A percentile compares a stretch with the other conserved stretches of the same genome.
These are phyloP conservation scores for Pelagia noctiluca DNA, from an alignment of 30 jellyfish, hydroid and myxozoan species.

Conservation along the genomic window DNA sequence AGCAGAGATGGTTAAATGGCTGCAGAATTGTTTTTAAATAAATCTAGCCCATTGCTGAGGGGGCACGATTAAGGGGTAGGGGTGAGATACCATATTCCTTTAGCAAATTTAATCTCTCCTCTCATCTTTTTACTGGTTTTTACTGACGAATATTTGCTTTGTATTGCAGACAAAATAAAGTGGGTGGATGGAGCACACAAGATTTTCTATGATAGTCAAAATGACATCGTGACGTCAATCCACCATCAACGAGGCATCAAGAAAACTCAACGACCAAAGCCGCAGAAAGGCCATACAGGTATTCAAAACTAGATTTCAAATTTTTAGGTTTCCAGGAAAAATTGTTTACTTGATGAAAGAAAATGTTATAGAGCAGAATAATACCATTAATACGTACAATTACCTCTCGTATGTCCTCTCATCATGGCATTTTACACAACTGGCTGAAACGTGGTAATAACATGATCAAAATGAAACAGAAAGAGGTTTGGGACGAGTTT, in stretches of 20 bases:
- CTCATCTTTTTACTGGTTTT: not conserved
- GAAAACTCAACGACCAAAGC: constrained; percentile 32
- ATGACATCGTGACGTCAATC: constrained; percentile 48
- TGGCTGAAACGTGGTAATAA: too few species aligned
- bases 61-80: too few species aligned
- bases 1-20: too few species aligned
- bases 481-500: too few species aligned
- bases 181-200: constrained; percentile 47
- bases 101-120: not conserved
- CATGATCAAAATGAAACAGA: too few species aligned
- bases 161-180: constrained; percentile 5
- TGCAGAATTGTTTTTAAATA: not conserved
- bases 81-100: not conserved
- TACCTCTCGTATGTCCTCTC: too few species aligned
- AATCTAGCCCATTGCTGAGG: not conserved
- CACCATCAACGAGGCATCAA: constrained; percentile 35
- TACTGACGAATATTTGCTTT: not conserved
- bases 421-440: too few species aligned
- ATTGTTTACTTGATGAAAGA: too few species aligned
- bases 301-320: too few species aligned
- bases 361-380: too few species aligned
- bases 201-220: constrained; percentile 32
- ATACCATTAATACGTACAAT: too few species aligned
- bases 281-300: constrained; percentile 6
- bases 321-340: too few species aligned